Conservation (phyloP, 2,888 invertebrate genomes). For the Cataglyphis altisquamis region DNA sequence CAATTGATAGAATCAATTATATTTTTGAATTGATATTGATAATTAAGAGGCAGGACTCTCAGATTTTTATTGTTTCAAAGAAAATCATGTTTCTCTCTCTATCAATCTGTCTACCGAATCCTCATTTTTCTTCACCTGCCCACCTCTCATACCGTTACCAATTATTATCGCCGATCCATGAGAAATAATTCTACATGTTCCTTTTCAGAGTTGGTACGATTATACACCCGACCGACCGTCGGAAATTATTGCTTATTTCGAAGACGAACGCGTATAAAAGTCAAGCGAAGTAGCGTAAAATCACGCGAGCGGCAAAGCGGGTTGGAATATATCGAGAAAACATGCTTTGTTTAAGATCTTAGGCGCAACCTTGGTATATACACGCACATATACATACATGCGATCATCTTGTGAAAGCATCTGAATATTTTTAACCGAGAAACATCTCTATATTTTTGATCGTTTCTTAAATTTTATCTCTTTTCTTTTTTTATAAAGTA, state of each 20-base stretch:
- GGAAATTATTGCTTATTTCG: constrained; percentile 61
- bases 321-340: background rate
- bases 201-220: constrained; percentile 59
- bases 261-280: constrained; percentile 58
- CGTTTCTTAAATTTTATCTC: background rate
- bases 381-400: background rate
- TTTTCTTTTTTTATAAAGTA: background rate
- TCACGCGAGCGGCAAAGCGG: constrained; percentile 39
- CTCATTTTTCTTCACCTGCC: constrained; percentile 63
- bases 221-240: constrained; percentile 58
- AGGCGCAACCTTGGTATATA: background rate
- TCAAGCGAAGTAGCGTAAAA: constrained; percentile 55
- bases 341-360: background rate
- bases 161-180: constrained; percentile 73
- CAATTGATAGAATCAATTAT: background rate
- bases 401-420: background rate
- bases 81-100: constrained; percentile 50
- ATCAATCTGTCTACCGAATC: constrained; percentile 48
- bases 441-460: background rate
- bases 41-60: constrained; percentile 18
- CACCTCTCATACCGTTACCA: constrained; percentile 69
- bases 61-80: constrained; percentile 65
- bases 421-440: background rate
- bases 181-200: constrained; percentile 61
- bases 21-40: background rate